Percentiles rank a stretch among this genome's conserved stretches.
Evolutionary conservation across 2,797 vertebrate genomes (phyloP).

Genomic region (Heterohyrax brucei): DNA sequence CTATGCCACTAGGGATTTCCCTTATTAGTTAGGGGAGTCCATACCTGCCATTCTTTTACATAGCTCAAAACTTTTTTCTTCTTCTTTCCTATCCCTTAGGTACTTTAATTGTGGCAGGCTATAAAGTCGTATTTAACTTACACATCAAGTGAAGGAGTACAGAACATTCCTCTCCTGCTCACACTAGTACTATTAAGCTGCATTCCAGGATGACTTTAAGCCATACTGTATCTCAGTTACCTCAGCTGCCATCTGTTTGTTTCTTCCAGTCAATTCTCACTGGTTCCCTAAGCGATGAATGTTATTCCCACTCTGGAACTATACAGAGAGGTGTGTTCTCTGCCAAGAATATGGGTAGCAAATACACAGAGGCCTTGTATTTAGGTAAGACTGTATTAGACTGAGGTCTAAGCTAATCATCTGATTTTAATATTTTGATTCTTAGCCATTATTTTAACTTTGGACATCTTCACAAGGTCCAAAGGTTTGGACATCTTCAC

Average conservation of each 20-base stretch:
- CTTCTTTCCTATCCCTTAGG: background rate
- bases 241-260: conserved; percentile 41
- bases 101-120: conserved; percentile 30
- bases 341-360: background rate
- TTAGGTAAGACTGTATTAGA: background rate
- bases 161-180: conserved; percentile 23
- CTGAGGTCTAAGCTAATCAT: conserved; percentile 28
- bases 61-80: background rate
- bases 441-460: background rate
- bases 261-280: background rate
- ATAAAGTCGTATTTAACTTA: background rate
- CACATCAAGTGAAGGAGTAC: background rate
- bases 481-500: background rate
- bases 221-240: background rate
- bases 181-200: background rate
- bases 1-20: no score
- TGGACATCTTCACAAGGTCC: background rate
- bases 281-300: conserved; percentile 40
- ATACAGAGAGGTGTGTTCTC: background rate
- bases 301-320: background rate
- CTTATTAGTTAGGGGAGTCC: background rate
- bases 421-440: conserved; percentile 2
- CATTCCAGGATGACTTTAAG: conserved; percentile 36
- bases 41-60: background rate
- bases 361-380: background rate